Base-by-base conservation (phyloP, 2,797 vertebrate species). In the Craterocephalus amniculus region DNA sequence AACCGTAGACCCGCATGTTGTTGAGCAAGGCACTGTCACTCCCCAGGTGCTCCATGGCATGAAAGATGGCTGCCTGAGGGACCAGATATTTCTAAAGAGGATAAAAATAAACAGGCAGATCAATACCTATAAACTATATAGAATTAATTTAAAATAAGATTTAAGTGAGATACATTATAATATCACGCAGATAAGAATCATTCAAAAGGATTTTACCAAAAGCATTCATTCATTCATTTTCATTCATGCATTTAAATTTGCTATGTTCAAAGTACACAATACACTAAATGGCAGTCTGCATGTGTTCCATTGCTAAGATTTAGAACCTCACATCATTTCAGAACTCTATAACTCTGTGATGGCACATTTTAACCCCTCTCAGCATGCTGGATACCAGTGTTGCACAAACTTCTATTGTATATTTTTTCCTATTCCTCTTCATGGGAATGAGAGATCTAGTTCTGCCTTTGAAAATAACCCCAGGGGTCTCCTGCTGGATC, bases 1-100 rank as follows among this genome's bases (percentile, higher is more conserved):
- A 96, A 52, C 98, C 98, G n/a, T 99, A 99, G 9, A 99, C 95
- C 32, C 98, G 92, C 97, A 99, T 99, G 80, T 99, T 99, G 91
- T 99, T 99, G 49, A 99, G 91, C 87, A 96, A 94, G 72, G 97
- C 95, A 36, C 92, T 95, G 75, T 95, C 96, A 0, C 87, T 92
- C 35, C 95, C 96, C 0, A 95, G 95, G 48, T 88, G 85, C 70
- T 95, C 95, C 0, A 89, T 86, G 0, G 95, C 80, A 36, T 96
- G 94, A 89, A 99, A 99, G 87, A 99, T 96, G 77, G 97, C 96
- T 1, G 97, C 97, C 76, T 96, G 94, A 3, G 98, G 98, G 58
- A 96, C 93, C 84, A 99, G 95, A 56, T 99, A 99, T 78, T 97
- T 98, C 98, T 99, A 78, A 88, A 56, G 34, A 64, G n/a, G 6